Percentiles rank a stretch among this genome's conserved stretches.
These are phyloP conservation scores for Anastrepha ludens DNA, from an alignment of 1,140 invertebrate species.

Conservation along the genomic window DNA sequence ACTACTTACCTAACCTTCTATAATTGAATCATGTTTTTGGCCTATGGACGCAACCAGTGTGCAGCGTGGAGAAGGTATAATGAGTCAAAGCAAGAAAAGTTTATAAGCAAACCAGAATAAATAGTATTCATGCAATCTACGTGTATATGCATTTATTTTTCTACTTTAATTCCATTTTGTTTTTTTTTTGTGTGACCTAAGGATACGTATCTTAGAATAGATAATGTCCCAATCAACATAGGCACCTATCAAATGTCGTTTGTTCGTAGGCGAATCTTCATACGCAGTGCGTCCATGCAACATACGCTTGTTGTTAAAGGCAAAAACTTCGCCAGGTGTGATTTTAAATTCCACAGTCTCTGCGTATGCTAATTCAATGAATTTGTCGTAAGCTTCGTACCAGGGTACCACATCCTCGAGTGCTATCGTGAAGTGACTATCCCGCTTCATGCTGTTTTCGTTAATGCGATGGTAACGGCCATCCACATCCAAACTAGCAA, in stretches of 20 bases:
- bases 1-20: too few species aligned
- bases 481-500: constrained; percentile 74
- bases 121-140: too few species aligned
- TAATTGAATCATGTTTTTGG: too few species aligned
- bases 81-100: too few species aligned
- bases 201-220: constrained; percentile 78
- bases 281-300: constrained; percentile 81
- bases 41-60: too few species aligned
- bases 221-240: constrained; percentile 85
- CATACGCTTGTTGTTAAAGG: constrained; percentile 82
- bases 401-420: constrained; percentile 78
- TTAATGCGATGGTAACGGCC: constrained; percentile 78
- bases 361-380: constrained; percentile 75
- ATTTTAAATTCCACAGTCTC: constrained; percentile 79
- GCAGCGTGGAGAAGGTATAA: too few species aligned
- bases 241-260: constrained; percentile 80
- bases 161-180: too few species aligned
- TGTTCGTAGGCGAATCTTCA: constrained; percentile 76
- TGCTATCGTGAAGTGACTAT: constrained; percentile 78
- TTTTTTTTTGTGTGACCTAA: constrained; percentile 56
- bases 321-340: constrained; percentile 79
- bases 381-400: constrained; percentile 78
- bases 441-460: constrained; percentile 81
- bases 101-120: too few species aligned
- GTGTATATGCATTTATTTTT: too few species aligned